A percentile compares a stretch with the other conserved stretches of the same genome.
Evolutionary conservation across 2,888 invertebrate species (phyloP).

Genomic region (Cheilosia pagana): DNA sequence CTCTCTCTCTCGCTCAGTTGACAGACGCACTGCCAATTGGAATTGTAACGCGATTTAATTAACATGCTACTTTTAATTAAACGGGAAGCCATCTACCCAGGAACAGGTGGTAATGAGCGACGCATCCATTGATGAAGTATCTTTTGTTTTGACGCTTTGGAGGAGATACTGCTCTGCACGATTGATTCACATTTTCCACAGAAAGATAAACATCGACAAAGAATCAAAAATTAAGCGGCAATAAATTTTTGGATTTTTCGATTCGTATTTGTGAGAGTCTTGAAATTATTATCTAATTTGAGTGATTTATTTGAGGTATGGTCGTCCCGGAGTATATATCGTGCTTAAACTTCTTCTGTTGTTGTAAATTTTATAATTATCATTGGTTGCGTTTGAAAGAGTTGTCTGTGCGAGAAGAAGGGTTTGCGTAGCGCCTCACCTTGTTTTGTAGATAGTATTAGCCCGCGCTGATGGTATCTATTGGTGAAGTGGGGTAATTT

Average conservation of each 20-base stretch:
- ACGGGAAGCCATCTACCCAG: slow-evolving; percentile 30
- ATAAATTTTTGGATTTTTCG: slow-evolving; percentile 49
- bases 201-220: slow-evolving; percentile 52
- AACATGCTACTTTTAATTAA: slow-evolving; percentile 59
- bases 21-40: slow-evolving; percentile 47
- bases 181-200: slow-evolving; percentile 20
- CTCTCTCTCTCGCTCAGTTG: slow-evolving; percentile 24
- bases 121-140: slow-evolving; percentile 5
- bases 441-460: not conserved
- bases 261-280: slow-evolving; percentile 21
- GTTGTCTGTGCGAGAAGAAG: slow-evolving; percentile 30
- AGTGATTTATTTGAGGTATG: slow-evolving; percentile 61
- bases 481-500: slow-evolving; percentile 37
- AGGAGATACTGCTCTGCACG: not conserved
- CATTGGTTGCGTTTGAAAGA: slow-evolving; percentile 43
- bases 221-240: slow-evolving; percentile 54
- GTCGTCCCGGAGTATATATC: slow-evolving; percentile 3
- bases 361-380: slow-evolving; percentile 51
- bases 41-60: slow-evolving; percentile 58
- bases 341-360: slow-evolving; percentile 23
- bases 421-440: slow-evolving; percentile 43
- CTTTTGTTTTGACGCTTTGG: not conserved
- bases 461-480: slow-evolving; percentile 28
- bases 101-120: slow-evolving; percentile 52
- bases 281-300: slow-evolving; percentile 60